These are phyloP conservation scores for Sarcophaga caerulescens DNA, from an alignment of 2,888 invertebrate species.

Conservation along the genomic window DNA sequence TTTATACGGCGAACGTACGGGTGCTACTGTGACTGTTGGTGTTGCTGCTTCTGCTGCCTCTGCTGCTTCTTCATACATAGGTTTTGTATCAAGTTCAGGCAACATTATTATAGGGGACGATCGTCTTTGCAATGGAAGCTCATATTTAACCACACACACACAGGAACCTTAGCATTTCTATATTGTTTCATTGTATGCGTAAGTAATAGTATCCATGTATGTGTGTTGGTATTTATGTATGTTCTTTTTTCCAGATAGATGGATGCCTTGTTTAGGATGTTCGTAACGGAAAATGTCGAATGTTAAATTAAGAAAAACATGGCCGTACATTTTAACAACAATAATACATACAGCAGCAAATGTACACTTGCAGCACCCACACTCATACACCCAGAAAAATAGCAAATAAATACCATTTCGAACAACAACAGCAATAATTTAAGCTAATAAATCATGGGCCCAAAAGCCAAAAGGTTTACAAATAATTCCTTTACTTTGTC, in stretches of 20 bases:
- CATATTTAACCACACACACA: conserved; percentile 47
- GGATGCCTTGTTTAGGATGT: conserved; percentile 65
- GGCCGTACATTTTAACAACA: conserved; percentile 56
- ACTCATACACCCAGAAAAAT: neutral
- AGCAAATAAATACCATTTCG: conserved; percentile 37
- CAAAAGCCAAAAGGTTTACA: conserved; percentile 67
- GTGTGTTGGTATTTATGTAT: conserved; percentile 50
- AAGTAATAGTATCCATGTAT: conserved; percentile 33
- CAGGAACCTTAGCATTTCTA: conserved; percentile 34
- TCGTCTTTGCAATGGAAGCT: conserved; percentile 72
- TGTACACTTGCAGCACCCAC: neutral
- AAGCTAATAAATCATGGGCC: conserved; percentile 60
- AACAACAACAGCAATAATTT: conserved; percentile 47
- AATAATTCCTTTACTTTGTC: conserved; percentile 65
- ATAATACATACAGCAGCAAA: conserved; percentile 35
- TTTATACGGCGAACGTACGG: neutral
- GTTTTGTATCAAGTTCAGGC: conserved; percentile 62
- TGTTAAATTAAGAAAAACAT: conserved; percentile 70
- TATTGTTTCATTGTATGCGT: conserved; percentile 30
- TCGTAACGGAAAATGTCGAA: conserved; percentile 77
- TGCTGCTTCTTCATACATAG: conserved; percentile 68
- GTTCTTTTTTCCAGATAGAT: conserved; percentile 39
- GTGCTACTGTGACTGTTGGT: neutral
- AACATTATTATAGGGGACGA: conserved; percentile 71
- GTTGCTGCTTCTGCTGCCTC: conserved; percentile 48